Evolutionary conservation across 92 coral and sea anemone genomes (phyloP).

Genomic region (Palythoa grandis): DNA sequence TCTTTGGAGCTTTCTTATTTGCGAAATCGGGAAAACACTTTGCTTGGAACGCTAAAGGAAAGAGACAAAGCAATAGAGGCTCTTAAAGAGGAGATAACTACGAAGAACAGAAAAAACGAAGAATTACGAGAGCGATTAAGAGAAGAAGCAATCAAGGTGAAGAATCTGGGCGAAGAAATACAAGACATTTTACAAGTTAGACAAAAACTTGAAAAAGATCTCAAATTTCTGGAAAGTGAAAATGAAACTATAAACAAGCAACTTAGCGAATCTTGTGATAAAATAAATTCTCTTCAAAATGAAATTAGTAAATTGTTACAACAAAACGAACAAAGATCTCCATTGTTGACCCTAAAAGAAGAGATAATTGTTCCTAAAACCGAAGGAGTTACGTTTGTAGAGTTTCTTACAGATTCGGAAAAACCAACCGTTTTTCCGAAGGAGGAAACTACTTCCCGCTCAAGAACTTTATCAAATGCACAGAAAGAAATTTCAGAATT

Average conservation of each 20-base stretch:
- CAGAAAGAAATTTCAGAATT: conserved; percentile 70
- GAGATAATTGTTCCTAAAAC: conserved; percentile 40
- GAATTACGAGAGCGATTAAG: conserved; percentile 51
- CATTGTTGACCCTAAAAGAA: background rate
- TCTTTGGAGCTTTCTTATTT: conserved; percentile 33
- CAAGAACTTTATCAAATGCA: conserved; percentile 63
- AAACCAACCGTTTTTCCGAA: background rate
- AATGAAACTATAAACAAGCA: conserved; percentile 62
- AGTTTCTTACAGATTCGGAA: conserved; percentile 25
- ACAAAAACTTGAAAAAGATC: conserved; percentile 52
- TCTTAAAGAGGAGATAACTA: conserved; percentile 18
- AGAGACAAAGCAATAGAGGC: conserved; percentile 28
- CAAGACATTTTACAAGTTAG: conserved; percentile 24
- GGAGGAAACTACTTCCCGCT: conserved; percentile 45
- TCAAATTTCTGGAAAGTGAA: conserved; percentile 40
- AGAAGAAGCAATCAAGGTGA: conserved; percentile 51
- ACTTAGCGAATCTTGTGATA: conserved; percentile 47
- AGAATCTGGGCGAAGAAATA: conserved; percentile 11
- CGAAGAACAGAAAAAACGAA: conserved; percentile 51
- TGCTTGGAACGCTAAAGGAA: conserved; percentile 19
- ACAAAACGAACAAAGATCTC: conserved; percentile 7
- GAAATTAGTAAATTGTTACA: background rate
- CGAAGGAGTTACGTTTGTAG: conserved; percentile 59
- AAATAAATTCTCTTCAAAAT: conserved; percentile 5
- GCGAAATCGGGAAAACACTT: conserved; percentile 35